A percentile compares a stretch with the other conserved stretches of the same genome.
phyloP scores from a whole-genome alignment of 1,140 invertebrate genomes.

The Dendrolimus kikuchii region DNA sequence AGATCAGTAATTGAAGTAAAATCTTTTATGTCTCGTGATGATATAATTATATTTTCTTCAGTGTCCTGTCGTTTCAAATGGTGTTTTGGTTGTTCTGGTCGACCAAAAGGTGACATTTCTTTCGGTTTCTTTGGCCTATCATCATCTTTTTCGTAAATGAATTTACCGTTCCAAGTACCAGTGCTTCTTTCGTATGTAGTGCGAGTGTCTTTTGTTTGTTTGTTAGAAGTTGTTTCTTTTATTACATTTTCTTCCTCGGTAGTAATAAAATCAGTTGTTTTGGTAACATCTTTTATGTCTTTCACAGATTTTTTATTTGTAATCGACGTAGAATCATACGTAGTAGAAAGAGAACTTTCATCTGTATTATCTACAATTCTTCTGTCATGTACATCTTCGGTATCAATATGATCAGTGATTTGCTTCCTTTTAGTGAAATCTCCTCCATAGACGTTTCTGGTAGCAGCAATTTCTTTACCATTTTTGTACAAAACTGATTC shows the following conservation, averaged over 20 bases:
- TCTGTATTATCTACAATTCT: constrained; percentile 34
- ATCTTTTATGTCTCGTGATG: constrained; percentile 64
- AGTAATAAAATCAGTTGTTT: constrained; percentile 48
- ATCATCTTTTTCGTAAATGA: constrained; percentile 58
- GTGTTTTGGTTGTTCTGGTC: constrained; percentile 53
- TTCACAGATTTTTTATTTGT: constrained; percentile 30
- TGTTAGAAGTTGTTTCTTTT: constrained; percentile 36
- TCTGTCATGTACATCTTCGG: constrained; percentile 31
- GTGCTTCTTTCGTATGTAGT: constrained; percentile 63
- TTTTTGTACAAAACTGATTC: constrained; percentile 60
- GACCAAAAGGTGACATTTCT: constrained; percentile 59
- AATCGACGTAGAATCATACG: constrained; percentile 23
- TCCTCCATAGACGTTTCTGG: constrained; percentile 49
- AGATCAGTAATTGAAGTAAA: constrained; percentile 64
- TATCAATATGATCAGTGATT: constrained; percentile 46
- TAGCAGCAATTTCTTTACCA: constrained; percentile 59
- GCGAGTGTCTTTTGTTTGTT: constrained; percentile 54
- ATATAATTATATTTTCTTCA: constrained; percentile 63
- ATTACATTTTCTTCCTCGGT: constrained; percentile 48
- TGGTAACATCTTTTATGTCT: constrained; percentile 37
- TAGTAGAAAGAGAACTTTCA: constrained; percentile 28
- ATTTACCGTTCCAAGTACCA: constrained; percentile 65
- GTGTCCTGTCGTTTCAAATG: constrained; percentile 64
- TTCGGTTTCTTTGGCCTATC: constrained; percentile 54
- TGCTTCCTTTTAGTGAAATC: constrained; percentile 55